Conservation (phyloP, 92 coral and sea anemone genomes). For the Phymanthus crucifer region DNA sequence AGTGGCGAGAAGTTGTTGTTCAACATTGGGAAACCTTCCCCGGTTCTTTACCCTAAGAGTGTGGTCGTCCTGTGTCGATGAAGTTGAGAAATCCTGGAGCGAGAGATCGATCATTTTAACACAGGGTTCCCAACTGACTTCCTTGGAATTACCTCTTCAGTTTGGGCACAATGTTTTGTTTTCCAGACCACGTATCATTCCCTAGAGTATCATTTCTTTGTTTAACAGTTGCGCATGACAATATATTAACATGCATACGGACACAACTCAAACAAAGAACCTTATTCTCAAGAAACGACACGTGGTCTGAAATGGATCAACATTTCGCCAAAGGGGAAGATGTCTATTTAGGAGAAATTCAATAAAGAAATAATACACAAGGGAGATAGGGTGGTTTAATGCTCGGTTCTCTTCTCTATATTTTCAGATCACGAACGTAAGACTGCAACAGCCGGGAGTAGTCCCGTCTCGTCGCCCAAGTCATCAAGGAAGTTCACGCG, state of each 20-base stretch:
- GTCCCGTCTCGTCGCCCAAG: conserved; percentile 58
- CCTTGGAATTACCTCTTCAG: too few species aligned
- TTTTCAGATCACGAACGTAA: conserved; percentile 31
- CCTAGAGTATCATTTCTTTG: too few species aligned
- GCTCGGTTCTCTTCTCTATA: background rate
- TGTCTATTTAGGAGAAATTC: too few species aligned
- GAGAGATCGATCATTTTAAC: background rate
- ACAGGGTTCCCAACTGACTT: background rate
- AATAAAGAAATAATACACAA: background rate
- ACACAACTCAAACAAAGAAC: too few species aligned
- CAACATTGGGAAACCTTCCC: background rate
- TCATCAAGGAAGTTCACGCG: conserved; percentile 38
- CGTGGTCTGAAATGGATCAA: too few species aligned
- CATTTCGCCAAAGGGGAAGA: too few species aligned
- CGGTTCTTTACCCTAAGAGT: background rate
- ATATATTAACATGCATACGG: too few species aligned
- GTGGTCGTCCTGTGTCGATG: conserved; percentile 11
- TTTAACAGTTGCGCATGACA: too few species aligned
- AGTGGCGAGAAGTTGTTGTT: too few species aligned
- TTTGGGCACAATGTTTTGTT: too few species aligned
- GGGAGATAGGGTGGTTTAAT: background rate
- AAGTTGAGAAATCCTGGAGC: background rate
- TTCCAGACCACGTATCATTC: too few species aligned
- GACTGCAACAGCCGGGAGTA: conserved; percentile 64
- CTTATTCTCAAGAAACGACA: too few species aligned